Conservation (phyloP, 2,888 invertebrate genomes). For the Deilephila porcellus region DNA sequence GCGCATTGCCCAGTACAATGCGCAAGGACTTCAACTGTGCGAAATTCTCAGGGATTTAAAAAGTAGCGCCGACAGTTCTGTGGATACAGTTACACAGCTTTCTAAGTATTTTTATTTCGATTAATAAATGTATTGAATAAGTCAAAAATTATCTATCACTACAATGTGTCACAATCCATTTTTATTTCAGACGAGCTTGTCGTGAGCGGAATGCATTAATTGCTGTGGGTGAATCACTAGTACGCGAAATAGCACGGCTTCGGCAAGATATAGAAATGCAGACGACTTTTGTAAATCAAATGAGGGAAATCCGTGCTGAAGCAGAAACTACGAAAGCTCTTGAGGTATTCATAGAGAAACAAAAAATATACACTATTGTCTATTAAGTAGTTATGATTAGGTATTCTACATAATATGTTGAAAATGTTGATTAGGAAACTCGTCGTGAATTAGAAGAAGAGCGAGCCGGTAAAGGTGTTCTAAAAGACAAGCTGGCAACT, state of each 20-base stretch:
- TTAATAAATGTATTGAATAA: background rate
- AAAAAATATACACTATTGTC: too few species aligned
- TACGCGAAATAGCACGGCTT: slow-evolving; percentile 70
- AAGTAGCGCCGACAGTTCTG: slow-evolving; percentile 60
- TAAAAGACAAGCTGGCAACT: slow-evolving; percentile 67
- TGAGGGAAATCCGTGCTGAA: slow-evolving; percentile 53
- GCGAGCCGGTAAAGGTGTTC: slow-evolving; percentile 51
- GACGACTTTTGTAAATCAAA: slow-evolving; percentile 49
- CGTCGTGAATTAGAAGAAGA: slow-evolving; percentile 71
- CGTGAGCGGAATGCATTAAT: slow-evolving; percentile 66
- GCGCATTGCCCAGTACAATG: slow-evolving; percentile 66
- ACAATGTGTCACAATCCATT: background rate
- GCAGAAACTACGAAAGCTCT: slow-evolving; percentile 52
- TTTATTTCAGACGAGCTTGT: slow-evolving; percentile 59
- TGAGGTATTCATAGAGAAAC: slow-evolving; percentile 52
- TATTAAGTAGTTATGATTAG: background rate
- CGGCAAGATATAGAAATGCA: slow-evolving; percentile 65
- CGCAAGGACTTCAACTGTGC: slow-evolving; percentile 69
- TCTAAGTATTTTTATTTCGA: slow-evolving; percentile 59
- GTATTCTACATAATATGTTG: background rate
- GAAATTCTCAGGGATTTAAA: slow-evolving; percentile 69
- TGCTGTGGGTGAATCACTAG: slow-evolving; percentile 69
- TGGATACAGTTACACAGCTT: slow-evolving; percentile 63
- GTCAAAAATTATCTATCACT: background rate
- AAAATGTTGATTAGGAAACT: slow-evolving; percentile 50